Evolutionary conservation across 2,888 invertebrate species (phyloP).

Genomic region (Empis stercorea): DNA sequence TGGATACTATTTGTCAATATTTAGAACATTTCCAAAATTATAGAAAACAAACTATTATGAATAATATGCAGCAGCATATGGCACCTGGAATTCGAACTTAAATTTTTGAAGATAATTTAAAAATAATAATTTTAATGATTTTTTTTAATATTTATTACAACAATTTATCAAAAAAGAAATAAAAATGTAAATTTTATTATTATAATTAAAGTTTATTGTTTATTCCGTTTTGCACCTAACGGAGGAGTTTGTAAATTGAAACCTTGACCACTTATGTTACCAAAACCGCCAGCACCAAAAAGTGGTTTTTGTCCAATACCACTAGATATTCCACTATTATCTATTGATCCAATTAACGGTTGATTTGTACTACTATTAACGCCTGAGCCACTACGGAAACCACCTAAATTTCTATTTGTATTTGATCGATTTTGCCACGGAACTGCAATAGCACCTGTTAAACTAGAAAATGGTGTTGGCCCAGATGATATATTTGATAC

Average conservation of each 20-base stretch:
- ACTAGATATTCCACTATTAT: neutral
- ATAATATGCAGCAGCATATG: slow-evolving; percentile 13
- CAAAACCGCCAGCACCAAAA: slow-evolving; percentile 1
- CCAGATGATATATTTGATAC: slow-evolving; percentile 42
- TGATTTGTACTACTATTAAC: slow-evolving; percentile 1
- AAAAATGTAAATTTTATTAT: neutral
- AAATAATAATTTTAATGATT: too few relatives aligned
- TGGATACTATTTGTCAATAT: slow-evolving; percentile 88
- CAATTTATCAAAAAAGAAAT: too few relatives aligned
- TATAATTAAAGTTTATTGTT: slow-evolving; percentile 37
- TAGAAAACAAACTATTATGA: slow-evolving; percentile 51
- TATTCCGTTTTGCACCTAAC: slow-evolving; percentile 50
- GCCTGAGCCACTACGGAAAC: neutral
- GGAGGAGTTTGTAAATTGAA: slow-evolving; percentile 64
- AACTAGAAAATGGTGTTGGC: slow-evolving; percentile 47
- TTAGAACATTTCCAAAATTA: slow-evolving; percentile 85
- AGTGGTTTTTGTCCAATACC: neutral
- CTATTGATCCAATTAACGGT: neutral
- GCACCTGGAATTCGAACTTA: neutral
- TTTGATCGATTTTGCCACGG: slow-evolving; percentile 31
- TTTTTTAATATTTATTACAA: too few relatives aligned
- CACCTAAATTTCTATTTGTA: slow-evolving; percentile 36
- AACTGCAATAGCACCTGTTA: slow-evolving; percentile 3
- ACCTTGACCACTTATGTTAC: neutral
- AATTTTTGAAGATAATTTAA: too few relatives aligned